These are phyloP conservation scores for Hydrozoanthus tunicans DNA, from an alignment of 64 coral and sea anemone species.

Conservation along the genomic window DNA sequence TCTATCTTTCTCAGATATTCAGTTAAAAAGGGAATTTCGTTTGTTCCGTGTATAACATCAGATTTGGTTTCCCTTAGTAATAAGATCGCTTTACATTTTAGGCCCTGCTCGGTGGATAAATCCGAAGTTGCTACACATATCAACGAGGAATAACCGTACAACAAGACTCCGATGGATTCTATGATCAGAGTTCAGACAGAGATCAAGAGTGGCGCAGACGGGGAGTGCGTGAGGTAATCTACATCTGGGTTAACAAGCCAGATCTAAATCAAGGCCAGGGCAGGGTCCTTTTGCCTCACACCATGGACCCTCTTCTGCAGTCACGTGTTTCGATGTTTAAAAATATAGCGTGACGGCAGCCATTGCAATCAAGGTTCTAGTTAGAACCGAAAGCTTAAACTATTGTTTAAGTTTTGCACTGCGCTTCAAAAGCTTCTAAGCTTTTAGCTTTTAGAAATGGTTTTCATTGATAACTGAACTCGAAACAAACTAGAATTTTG, in stretches of 20 bases:
- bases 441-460: too few species aligned
- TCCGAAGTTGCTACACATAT: neutral
- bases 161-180: too few species aligned
- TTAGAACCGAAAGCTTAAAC: constrained; percentile 21
- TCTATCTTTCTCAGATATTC: constrained; percentile 27
- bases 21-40: constrained; percentile 40
- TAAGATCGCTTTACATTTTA: neutral
- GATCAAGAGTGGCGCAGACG: too few species aligned
- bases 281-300: neutral
- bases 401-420: neutral
- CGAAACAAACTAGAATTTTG: too few species aligned
- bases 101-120: neutral
- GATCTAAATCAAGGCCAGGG: constrained; percentile 20
- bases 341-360: neutral
- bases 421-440: too few species aligned
- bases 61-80: constrained; percentile 3
- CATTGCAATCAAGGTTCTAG: constrained; percentile 23
- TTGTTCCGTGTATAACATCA: constrained; percentile 30
- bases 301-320: neutral
- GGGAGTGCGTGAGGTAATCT: constrained; percentile 1
- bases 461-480: too few species aligned
- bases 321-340: neutral
- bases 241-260: neutral
- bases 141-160: too few species aligned
- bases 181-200: too few species aligned